Evolutionary conservation across 2,888 invertebrate genomes (phyloP), one percentile per base, ranked within the genome.

Genomic region (Eupithecia abbreviata): DNA sequence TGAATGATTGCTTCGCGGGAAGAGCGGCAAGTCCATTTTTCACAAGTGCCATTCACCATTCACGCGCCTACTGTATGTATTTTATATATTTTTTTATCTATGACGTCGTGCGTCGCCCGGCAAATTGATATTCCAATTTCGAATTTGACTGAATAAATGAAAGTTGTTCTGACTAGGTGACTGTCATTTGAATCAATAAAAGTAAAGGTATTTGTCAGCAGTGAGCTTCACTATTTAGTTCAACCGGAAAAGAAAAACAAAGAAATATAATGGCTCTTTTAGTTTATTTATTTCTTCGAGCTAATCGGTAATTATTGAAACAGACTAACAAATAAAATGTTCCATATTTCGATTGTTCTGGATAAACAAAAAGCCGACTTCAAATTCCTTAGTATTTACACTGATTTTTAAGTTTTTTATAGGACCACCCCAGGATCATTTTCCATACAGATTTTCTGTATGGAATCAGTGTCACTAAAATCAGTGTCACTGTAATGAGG

Each of bases 1-100:
- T 95, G 95, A 95, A 95, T 95, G 95, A 95, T 95, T 93, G 94
- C 93, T 94, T 94, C 94, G 90, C 94, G 91, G 93, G 91, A 94
- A 94, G 94, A 93, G 94, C 92, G 94, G 93, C 92, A 92, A 94
- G 95, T 95, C 95, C 95, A 95, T 95, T 95, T 95, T 95, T 95
- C 95, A 95, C 94, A 92, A 95, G 95, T 95, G 95, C 94, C 94
- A 95, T 95, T 95, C 94, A 91, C 91, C 90, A 93, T 94, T 92
- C 92, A 92, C 91, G 91, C 91, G 88, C 90, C 92, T 91, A 90
- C 92, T 90, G 89, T 94, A 91, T 93, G 12, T 58, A 58, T 58
- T 92, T 91, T 92, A 90, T 91, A 92, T 93, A 88, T 91, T 91
- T 89, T 62, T 93, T 94, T 93, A 92, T 94, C 93, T 94, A 93